Base-by-base conservation (phyloP, 2,888 invertebrate genomes). In the Amiota mariae region DNA sequence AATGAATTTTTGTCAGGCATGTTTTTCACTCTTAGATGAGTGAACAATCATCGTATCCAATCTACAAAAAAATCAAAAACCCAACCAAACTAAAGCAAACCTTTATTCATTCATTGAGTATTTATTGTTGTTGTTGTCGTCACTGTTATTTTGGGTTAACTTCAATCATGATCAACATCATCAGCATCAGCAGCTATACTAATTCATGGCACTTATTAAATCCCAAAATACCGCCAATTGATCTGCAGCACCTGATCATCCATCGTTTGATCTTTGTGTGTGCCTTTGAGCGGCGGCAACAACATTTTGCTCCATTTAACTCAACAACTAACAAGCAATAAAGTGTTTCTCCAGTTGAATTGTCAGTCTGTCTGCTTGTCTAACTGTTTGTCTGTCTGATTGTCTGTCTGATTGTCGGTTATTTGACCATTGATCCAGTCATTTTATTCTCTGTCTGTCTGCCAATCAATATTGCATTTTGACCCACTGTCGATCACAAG, bases 391-490 rank as follows among this genome's bases (percentile, higher is more conserved):
- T 11, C 57, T 20, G 2, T 18, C 57, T 57, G 8, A 15, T 15
- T 20, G 15, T 20, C 11, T n/a, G 12, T 59, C 11, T 59, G 11
- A 47, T 46, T 18, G 20, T 36, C 48, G 49, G 18, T 67, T 8
- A n/a, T 10, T 11, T 48, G 48, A 36, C 36, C 36, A 36, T 36
- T 36, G 36, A 36, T 36, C 36, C 36, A 36, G 36, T 36, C 36
- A 36, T 36, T 6, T 36, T 36, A 4, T 36, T 18, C 18, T 47
- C 61, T 12, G 8, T n/a, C 51, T 64, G 20, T 18, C 61, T 61
- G 85, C 86, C 87, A 83, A 86, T 87, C 84, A 87, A 83, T 81
- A 83, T 54, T 87, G 87, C 86, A 84, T 87, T 84, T 80, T 79
- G 85, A 80, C 83, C 80, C 80, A 85, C 85, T 79, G 82, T 80